A percentile compares a stretch with the other conserved stretches of the same genome.
These are phyloP conservation scores for Nephrotoma appendiculata DNA, from an alignment of 2,888 invertebrate genomes.

Conservation along the genomic window DNA sequence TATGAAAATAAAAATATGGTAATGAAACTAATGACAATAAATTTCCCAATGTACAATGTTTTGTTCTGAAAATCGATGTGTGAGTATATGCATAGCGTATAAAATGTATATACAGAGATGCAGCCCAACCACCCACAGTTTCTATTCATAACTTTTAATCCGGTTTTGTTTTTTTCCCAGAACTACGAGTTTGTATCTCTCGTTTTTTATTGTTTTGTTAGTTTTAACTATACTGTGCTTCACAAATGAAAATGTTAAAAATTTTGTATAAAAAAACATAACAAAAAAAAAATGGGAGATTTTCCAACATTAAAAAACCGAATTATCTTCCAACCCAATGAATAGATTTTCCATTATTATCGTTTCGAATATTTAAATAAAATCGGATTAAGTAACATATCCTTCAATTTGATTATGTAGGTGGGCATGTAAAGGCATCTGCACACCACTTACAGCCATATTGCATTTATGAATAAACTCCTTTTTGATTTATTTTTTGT, in stretches of 20 bases:
- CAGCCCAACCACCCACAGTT: not conserved
- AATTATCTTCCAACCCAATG: not conserved
- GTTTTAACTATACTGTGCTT: not conserved
- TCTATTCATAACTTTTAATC: not conserved
- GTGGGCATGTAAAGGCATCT: no score
- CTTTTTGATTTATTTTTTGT: no score
- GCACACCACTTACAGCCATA: no score
- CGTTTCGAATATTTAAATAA: not conserved
- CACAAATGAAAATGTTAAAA: not conserved
- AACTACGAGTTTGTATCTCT: not conserved
- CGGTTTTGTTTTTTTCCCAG: not conserved
- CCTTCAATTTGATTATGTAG: no score
- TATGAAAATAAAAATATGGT: not conserved
- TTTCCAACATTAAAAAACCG: not conserved
- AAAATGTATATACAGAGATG: not conserved
- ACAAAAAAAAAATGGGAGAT: not conserved
- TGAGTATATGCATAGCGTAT: not conserved
- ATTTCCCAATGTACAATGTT: not conserved
- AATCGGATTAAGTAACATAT: not conserved
- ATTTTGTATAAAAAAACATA: not conserved
- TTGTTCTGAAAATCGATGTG: not conserved
- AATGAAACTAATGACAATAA: not conserved
- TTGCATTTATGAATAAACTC: no score
- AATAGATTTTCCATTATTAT: not conserved
- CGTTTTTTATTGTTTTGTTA: not conserved